phyloP scores from a whole-genome alignment of 1,140 invertebrate genomes.

The roundworm (Caenorhabditis elegans) region DNA sequence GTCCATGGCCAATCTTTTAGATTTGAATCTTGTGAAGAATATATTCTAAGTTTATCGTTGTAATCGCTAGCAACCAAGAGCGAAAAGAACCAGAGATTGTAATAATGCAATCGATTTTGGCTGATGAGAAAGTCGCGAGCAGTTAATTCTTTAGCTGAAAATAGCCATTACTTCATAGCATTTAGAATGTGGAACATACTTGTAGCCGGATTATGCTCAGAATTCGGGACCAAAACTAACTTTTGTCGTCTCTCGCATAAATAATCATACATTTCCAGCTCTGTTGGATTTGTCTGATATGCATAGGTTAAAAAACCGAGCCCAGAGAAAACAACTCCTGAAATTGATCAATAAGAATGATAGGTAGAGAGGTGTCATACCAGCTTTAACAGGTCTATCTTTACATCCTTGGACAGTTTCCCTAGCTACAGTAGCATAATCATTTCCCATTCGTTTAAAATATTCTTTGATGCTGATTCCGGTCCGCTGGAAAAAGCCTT shows the following conservation, averaged over 20 bases:
- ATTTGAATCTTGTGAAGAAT: constrained; percentile 10
- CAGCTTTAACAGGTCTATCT: not conserved
- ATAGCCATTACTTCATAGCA: too few relatives aligned
- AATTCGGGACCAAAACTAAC: not conserved
- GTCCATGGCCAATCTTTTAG: constrained; percentile 17
- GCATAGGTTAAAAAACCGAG: constrained; percentile 2
- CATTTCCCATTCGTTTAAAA: not conserved
- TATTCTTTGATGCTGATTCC: not conserved
- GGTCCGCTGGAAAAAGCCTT: not conserved
- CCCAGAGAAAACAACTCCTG: not conserved
- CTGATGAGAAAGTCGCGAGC: not conserved
- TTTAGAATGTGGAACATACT: too few relatives aligned
- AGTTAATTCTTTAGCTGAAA: constrained; percentile 1
- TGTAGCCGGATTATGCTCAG: not conserved
- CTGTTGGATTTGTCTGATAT: not conserved
- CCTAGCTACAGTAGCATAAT: not conserved
- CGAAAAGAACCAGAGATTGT: constrained; percentile 4
- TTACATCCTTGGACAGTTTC: not conserved
- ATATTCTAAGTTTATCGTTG: not conserved
- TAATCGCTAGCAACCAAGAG: not conserved
- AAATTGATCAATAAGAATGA: not conserved
- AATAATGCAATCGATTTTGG: not conserved
- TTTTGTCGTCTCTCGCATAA: not conserved
- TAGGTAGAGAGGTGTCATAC: not conserved
- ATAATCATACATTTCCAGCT: not conserved